phyloP scores from a whole-genome alignment of 1,140 invertebrate genomes.

The Liolophura sinensis region DNA sequence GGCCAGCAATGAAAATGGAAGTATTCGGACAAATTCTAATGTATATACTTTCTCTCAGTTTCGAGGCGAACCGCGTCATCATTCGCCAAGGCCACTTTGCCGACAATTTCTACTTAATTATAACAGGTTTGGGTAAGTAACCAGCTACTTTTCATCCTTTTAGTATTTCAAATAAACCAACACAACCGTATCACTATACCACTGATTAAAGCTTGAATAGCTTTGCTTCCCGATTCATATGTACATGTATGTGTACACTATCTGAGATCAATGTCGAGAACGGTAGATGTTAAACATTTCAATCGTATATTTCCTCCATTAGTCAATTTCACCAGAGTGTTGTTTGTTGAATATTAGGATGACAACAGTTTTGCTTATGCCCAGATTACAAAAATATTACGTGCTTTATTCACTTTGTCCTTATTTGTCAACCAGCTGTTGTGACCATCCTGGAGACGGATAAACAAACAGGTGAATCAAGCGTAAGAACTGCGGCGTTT shows the following conservation, averaged over 20 bases:
- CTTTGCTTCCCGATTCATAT: too few species aligned
- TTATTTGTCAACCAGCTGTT: too few species aligned
- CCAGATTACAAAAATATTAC: neutral
- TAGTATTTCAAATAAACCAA: too few species aligned
- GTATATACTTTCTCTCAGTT: slow-evolving; percentile 26
- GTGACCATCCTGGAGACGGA: slow-evolving; percentile 50
- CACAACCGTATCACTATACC: too few species aligned
- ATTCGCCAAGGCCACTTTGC: slow-evolving; percentile 56
- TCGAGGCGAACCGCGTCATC: slow-evolving; percentile 53
- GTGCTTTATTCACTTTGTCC: neutral
- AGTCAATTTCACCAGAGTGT: too few species aligned
- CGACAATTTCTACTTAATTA: slow-evolving; percentile 57
- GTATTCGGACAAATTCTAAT: neutral
- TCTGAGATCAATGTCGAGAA: too few species aligned
- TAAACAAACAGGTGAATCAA: slow-evolving; percentile 36
- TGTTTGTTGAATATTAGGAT: too few species aligned
- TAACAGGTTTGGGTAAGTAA: slow-evolving; percentile 50
- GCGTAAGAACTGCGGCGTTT: slow-evolving; percentile 36
- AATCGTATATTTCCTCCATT: too few species aligned
- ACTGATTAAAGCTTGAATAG: too few species aligned
- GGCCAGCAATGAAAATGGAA: neutral
- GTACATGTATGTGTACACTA: too few species aligned
- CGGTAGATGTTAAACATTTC: too few species aligned
- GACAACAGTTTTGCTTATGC: neutral
- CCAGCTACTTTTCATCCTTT: too few species aligned